Percentiles rank a stretch among this genome's conserved stretches.
Conservation (phyloP, 1,140 invertebrate genomes). For the Carposina sasakii region DNA sequence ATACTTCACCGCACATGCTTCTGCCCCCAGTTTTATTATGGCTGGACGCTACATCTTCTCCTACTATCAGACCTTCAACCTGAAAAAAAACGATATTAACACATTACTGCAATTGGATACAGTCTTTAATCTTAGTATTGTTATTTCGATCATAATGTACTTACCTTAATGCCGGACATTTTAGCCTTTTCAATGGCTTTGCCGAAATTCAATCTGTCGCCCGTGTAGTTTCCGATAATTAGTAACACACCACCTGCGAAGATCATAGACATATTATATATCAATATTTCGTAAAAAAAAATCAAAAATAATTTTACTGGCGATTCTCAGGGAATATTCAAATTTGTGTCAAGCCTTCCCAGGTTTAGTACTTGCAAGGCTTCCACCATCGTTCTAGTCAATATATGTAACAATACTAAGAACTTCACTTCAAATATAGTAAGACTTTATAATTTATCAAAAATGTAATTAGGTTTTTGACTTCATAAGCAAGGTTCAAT, state of each 20-base stretch:
- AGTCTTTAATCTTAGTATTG: neutral
- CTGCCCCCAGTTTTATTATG: slow-evolving; percentile 79
- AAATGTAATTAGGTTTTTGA: too few species aligned
- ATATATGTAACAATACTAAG: too few species aligned
- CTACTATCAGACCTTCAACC: slow-evolving; percentile 79
- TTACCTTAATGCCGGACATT: slow-evolving; percentile 76
- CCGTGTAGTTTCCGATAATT: slow-evolving; percentile 90
- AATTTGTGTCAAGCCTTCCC: neutral
- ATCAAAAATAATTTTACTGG: neutral
- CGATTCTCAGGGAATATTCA: too few species aligned
- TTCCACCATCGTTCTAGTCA: too few species aligned
- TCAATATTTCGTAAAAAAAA: too few species aligned
- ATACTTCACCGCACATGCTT: slow-evolving; percentile 83
- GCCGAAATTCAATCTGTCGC: slow-evolving; percentile 90
- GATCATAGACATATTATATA: slow-evolving; percentile 14
- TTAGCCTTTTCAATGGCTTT: slow-evolving; percentile 83
- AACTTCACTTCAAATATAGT: too few species aligned
- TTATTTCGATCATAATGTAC: neutral
- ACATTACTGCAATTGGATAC: neutral
- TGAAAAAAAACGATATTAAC: slow-evolving; percentile 31
- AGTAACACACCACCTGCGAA: slow-evolving; percentile 80
- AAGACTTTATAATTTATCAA: too few species aligned
- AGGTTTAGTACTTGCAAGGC: too few species aligned
- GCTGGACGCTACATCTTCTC: slow-evolving; percentile 81
- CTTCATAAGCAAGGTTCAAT: too few species aligned